Evolutionary conservation across 2,113 vertebrate species (phyloP), one percentile per base, ranked within the genome.

Genomic region (Hypocryptadius cinnamomeus): DNA sequence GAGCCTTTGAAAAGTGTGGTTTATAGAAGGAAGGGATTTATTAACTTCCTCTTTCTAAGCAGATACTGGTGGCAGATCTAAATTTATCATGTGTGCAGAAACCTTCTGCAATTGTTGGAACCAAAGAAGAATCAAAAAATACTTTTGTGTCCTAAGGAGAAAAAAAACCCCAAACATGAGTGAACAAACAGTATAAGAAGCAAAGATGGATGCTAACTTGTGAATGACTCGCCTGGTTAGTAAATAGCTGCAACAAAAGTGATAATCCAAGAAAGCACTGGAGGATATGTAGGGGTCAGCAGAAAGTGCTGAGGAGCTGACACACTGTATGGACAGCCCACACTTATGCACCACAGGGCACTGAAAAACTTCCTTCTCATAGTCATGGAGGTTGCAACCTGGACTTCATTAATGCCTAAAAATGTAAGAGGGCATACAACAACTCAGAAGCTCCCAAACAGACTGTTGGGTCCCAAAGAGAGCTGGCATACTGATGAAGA

Each of bases 251-350:
- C 40, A 71, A 71, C 20, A 65, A 8, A 53, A 79, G 20, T 30
- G 42, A 44, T 56, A 84, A 71, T 20, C 30, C 44, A 91, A 51
- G 56, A 57, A 51, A 33, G 16, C 35, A 37, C 6, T 37, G 30
- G 15, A 39, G 37, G 3, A 1, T 22, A 17, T 20, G 16, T 13
- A 72, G 24, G 8, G 2, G 8, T 70, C 39, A 87, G 39, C 2
- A 2, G 30, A 24, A 76, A 70, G 17, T 25, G 45, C 72, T 60
- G 17, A 60, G 64, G 28, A n/a, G 16, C 9, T 13, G 7, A 37
- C 13, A 10, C 2, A 5, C 8, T 1, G 0, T 35, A 68, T 11
- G 24, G 23, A 39, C 4, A 9, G 8, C 51, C 40, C 15, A n/a
- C 3, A 60, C 2, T 47, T 35, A 9, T 5, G 35, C 56, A 59